These are phyloP conservation scores for Itoplectis maculator DNA, from an alignment of 2,888 invertebrate species.

Conservation along the genomic window DNA sequence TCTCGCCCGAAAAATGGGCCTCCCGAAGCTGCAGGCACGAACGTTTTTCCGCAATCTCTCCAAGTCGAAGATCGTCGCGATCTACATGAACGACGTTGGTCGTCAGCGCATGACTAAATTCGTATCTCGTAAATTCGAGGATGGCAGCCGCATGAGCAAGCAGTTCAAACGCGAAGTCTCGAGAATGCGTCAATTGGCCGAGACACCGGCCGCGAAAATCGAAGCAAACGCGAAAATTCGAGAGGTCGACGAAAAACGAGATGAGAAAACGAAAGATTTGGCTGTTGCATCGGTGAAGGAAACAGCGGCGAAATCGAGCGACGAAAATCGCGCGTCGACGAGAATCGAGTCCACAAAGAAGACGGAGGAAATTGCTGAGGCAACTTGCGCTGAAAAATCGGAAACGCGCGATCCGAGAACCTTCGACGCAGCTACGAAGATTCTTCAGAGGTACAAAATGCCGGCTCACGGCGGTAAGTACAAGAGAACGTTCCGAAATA, in stretches of 20 bases:
- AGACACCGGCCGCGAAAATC: conserved; percentile 52
- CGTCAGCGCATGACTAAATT: conserved; percentile 86
- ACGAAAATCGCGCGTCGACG: neutral
- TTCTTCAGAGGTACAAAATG: conserved; percentile 61
- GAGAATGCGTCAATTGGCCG: conserved; percentile 80
- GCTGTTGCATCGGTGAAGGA: neutral
- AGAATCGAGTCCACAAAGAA: neutral
- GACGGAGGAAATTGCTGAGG: neutral
- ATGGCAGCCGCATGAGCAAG: conserved; percentile 77
- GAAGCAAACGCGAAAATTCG: neutral
- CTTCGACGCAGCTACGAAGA: conserved; percentile 46
- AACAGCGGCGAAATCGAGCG: neutral
- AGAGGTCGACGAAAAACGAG: neutral
- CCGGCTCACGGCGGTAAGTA: conserved; percentile 45
- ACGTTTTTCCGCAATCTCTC: conserved; percentile 85
- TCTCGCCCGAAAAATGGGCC: conserved; percentile 81
- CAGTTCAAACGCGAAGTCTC: conserved; percentile 79
- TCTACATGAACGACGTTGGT: conserved; percentile 86
- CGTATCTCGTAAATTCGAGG: conserved; percentile 81
- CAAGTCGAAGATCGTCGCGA: conserved; percentile 84
- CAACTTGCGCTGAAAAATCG: neutral
- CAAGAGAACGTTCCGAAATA: conserved; percentile 62
- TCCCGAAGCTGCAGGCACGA: conserved; percentile 85
- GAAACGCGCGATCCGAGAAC: neutral
- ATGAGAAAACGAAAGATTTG: conserved; percentile 2